Base-by-base conservation (phyloP, 2,797 vertebrate genomes). In the Sebastes oblongus region DNA sequence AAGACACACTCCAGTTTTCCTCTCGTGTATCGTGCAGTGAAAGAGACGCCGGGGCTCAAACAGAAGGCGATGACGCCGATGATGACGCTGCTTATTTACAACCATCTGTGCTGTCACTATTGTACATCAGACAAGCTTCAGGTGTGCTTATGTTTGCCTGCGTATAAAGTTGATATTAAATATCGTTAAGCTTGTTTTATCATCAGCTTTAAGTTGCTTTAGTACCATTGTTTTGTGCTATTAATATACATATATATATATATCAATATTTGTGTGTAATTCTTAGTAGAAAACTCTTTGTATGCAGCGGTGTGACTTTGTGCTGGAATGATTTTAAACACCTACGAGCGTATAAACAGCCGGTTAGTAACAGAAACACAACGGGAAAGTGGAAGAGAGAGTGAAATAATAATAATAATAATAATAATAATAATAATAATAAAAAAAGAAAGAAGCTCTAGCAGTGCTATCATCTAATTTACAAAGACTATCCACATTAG, bases 291-390 rank as follows among this genome's bases (percentile, higher is more conserved):
- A 83, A 84, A 72, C 32, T 36, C 52, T 72, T 25, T 61, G 55
- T 77, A 20, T 22, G 67, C 59, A 66, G 62, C 27, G 12, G 76
- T 64, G 77, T 79, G 86, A 85, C 78, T 75, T 67, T 82, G 86
- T 86, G 87, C 80, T 89, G 92, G 90, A 94, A 93, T 93, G 91
- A 89, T 86, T 88, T 90, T 62, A 81, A 78, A 91, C 81, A 87
- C 66, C 62, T 77, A 88, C 42, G 72, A 89, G 79, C 68, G 89
- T 90, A 92, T 70, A 70, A 87, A 90, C 87, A 89, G 89, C 77
- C 66, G 66, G 92, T 95, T 94, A 94, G 93, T 94, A 95, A 94
- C 93, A 94, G 92, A 85, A 86, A 88, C 75, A 27, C 25, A 27
- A 27, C 25, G 25, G 25, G 25, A 82, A 61, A 67, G 80, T 6